These are phyloP conservation scores for Liparis tanakae DNA, from an alignment of 2,797 vertebrate genomes.

Conservation along the genomic window DNA sequence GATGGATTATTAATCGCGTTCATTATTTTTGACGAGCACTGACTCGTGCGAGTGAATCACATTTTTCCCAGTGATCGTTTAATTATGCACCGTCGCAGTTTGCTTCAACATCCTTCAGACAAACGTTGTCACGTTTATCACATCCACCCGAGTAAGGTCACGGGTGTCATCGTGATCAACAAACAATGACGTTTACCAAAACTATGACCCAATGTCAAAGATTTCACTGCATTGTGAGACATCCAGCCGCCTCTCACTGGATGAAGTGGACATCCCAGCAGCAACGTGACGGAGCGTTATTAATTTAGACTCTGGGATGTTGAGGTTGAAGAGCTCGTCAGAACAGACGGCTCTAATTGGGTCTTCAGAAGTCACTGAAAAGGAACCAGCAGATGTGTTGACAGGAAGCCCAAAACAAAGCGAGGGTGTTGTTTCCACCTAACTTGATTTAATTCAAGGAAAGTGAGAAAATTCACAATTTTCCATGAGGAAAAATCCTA, in stretches of 20 bases:
- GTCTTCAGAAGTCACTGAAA: neutral
- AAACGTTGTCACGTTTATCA: neutral
- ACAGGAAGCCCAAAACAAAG: neutral
- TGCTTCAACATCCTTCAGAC: slow-evolving; percentile 3
- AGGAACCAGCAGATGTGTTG: neutral
- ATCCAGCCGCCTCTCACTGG: neutral
- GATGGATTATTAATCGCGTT: slow-evolving; percentile 56
- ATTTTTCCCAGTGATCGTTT: slow-evolving; percentile 28
- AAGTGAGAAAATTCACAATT: neutral
- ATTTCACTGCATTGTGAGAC: slow-evolving; percentile 1
- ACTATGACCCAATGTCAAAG: neutral
- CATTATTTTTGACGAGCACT: slow-evolving; percentile 45
- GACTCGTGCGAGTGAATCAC: slow-evolving; percentile 27
- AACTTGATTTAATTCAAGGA: neutral
- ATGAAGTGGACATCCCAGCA: neutral
- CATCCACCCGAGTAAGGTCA: neutral
- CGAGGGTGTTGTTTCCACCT: neutral
- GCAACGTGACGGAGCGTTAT: neutral
- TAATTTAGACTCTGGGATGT: neutral
- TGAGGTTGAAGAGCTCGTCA: neutral
- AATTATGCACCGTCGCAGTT: neutral
- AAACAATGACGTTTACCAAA: neutral
- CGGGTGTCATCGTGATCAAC: neutral
- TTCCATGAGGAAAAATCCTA: neutral
- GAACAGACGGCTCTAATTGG: neutral